These are phyloP conservation scores for Aricia agestis DNA, from an alignment of 1,140 invertebrate species.

Conservation along the genomic window DNA sequence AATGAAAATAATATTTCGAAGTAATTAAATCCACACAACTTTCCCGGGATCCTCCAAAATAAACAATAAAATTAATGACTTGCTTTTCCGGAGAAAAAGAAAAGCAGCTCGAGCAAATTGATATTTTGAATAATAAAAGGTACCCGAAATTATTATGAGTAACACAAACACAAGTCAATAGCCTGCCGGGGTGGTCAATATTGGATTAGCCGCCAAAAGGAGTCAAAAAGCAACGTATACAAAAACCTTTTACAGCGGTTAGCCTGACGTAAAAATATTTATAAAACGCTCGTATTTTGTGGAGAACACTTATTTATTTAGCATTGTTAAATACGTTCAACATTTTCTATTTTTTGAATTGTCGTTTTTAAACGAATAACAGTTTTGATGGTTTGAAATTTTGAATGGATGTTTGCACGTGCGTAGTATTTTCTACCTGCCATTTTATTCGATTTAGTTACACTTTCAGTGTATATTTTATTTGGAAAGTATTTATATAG, in stretches of 20 bases:
- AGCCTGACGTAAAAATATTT: constrained; percentile 70
- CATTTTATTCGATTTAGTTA: not conserved
- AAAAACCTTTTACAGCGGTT: constrained; percentile 75
- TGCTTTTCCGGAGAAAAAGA: constrained; percentile 43
- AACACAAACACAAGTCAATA: constrained; percentile 75
- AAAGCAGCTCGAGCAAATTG: constrained; percentile 64
- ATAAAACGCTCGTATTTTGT: constrained; percentile 49
- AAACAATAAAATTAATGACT: constrained; percentile 54
- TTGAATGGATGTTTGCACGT: not conserved
- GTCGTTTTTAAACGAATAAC: not conserved
- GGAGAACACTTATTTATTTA: constrained; percentile 44
- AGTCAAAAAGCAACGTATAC: constrained; percentile 75
- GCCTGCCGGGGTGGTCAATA: constrained; percentile 72
- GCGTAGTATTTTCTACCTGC: not conserved
- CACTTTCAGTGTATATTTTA: too few species aligned
- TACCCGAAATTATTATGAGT: constrained; percentile 71
- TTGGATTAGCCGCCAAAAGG: constrained; percentile 74
- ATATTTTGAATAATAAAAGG: constrained; percentile 76
- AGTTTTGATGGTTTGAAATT: not conserved
- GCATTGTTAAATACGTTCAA: constrained; percentile 4
- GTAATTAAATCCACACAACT: not conserved
- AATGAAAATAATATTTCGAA: not conserved
- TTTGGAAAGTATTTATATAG: too few species aligned
- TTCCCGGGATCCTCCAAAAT: constrained; percentile 30
- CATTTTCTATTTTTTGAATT: constrained; percentile 4